phyloP scores from a whole-genome alignment of 2,797 vertebrate genomes.

The Podargus strigoides region DNA sequence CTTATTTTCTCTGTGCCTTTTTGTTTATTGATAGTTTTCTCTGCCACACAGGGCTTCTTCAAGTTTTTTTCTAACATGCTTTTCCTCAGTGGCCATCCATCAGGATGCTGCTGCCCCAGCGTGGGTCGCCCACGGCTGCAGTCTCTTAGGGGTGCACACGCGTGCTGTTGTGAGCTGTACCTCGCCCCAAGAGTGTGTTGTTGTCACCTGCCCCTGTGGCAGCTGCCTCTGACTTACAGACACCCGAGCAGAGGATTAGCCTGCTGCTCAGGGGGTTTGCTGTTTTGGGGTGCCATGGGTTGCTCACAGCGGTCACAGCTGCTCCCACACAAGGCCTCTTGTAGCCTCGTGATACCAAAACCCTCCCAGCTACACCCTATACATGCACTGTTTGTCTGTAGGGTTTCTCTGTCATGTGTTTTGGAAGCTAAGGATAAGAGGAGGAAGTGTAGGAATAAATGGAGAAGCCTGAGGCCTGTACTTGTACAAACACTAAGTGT shows the following conservation, averaged over 20 bases:
- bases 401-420: not conserved
- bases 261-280: fast-evolving
- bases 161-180: not conserved
- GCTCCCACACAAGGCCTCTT: not conserved
- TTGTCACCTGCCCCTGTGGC: not conserved
- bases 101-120: fast-evolving
- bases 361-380: too few species aligned
- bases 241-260: not conserved
- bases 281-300: not conserved
- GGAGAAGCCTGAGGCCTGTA: not conserved
- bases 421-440: not conserved
- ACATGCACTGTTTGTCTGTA: not conserved
- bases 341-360: not conserved
- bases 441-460: not conserved
- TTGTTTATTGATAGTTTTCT: not conserved
- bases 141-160: fast-evolving
- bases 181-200: fast-evolving
- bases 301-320: not conserved
- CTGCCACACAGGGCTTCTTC: not conserved
- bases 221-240: not conserved
- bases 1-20: not conserved
- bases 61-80: not conserved
- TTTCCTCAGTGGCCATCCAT: not conserved
- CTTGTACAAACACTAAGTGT: not conserved
- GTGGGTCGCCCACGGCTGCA: fast-evolving